These are phyloP conservation scores for Choristoneura fumiferana DNA, from an alignment of 1,140 invertebrate genomes.

Conservation along the genomic window DNA sequence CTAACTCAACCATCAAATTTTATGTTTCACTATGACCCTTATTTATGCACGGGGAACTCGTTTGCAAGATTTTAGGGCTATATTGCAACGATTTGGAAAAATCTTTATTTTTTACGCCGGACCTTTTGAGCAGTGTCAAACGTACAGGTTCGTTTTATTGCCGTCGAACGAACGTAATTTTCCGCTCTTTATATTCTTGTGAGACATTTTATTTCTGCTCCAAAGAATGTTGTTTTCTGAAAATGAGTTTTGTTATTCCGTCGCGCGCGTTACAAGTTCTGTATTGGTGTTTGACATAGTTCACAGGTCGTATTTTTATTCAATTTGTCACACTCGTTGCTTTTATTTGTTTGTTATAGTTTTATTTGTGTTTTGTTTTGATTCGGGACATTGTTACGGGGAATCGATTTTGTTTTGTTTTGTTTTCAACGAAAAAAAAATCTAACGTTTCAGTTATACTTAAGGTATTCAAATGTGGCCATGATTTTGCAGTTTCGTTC, in stretches of 20 bases:
- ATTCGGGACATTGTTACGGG: too few relatives aligned
- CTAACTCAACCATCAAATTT: slow-evolving; percentile 73
- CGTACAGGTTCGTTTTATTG: slow-evolving; percentile 10
- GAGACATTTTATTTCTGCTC: slow-evolving; percentile 5
- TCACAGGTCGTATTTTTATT: slow-evolving; percentile 13
- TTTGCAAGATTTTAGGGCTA: slow-evolving; percentile 59
- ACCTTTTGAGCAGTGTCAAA: slow-evolving; percentile 37
- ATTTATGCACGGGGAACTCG: slow-evolving; percentile 62
- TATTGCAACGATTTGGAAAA: slow-evolving; percentile 64
- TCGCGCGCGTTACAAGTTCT: slow-evolving; percentile 1
- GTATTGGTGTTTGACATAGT: slow-evolving; percentile 8
- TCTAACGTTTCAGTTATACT: too few relatives aligned
- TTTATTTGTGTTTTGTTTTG: too few relatives aligned
- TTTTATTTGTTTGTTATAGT: neutral
- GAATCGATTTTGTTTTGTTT: too few relatives aligned
- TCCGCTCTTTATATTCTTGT: neutral
- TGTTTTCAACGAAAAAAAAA: too few relatives aligned
- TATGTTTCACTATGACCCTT: slow-evolving; percentile 65
- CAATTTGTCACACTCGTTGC: neutral
- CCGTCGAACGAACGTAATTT: slow-evolving; percentile 12
- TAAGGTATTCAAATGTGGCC: too few relatives aligned
- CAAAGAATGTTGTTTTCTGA: neutral
- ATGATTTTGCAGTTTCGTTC: too few relatives aligned
- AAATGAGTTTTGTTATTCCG: slow-evolving; percentile 13
- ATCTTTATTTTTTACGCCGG: slow-evolving; percentile 60